Conservation (phyloP, 1,140 invertebrate species). For the Carcinoscorpius rotundicauda region DNA sequence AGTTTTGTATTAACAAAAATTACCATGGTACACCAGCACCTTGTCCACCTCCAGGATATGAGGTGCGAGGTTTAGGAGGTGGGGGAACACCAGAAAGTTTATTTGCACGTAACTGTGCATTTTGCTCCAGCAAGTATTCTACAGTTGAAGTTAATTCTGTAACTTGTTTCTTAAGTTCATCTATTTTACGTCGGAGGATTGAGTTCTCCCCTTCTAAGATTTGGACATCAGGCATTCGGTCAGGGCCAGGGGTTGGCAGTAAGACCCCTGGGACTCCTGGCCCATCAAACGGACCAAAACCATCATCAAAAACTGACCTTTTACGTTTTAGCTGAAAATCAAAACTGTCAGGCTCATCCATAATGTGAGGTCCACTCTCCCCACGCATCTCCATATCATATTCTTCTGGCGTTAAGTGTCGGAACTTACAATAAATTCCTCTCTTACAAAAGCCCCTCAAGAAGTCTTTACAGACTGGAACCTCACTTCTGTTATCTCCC, state of each 20-base stretch:
- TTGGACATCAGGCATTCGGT: background rate
- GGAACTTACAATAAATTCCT: conserved; percentile 3
- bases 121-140: conserved; percentile 65
- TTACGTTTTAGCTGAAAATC: too few species aligned
- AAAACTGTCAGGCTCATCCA: too few species aligned
- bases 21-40: too few species aligned
- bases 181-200: conserved; percentile 51
- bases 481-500: conserved; percentile 18
- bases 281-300: too few species aligned
- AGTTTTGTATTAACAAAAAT: too few species aligned
- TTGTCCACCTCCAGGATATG: too few species aligned
- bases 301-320: too few species aligned
- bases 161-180: conserved; percentile 26
- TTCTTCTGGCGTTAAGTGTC: conserved; percentile 4
- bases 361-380: too few species aligned
- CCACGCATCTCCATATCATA: conserved; percentile 8
- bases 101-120: conserved; percentile 51
- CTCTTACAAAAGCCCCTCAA: conserved; percentile 51
- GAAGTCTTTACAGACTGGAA: conserved; percentile 58
- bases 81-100: too few species aligned
- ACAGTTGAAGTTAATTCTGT: conserved; percentile 59
- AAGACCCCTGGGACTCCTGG: too few species aligned
- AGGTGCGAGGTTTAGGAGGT: too few species aligned
- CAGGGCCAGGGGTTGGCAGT: too few species aligned
- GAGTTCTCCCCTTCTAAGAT: conserved; percentile 55